Evolutionary conservation across 2,113 vertebrate genomes (phyloP).

Genomic region (Nyctereutes procyonoides): DNA sequence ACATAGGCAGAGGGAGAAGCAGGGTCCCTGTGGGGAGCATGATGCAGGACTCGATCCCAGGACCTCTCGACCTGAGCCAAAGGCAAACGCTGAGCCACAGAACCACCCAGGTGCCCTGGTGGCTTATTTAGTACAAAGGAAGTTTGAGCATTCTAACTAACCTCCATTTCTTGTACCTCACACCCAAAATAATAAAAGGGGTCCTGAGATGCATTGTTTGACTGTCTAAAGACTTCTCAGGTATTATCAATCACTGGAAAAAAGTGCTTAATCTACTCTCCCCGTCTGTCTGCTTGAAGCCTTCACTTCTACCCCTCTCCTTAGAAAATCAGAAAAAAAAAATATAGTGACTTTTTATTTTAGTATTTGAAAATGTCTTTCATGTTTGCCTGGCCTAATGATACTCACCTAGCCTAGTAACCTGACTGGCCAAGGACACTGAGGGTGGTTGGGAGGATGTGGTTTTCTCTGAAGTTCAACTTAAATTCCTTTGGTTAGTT

Average conservation of each 20-base stretch:
- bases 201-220: not conserved
- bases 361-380: not conserved
- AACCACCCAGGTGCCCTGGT: not conserved
- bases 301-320: not conserved
- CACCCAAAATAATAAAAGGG: not conserved
- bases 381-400: not conserved
- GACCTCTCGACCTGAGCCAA: too few species aligned
- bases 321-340: not conserved
- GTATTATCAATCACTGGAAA: not conserved
- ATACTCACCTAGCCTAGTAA: not conserved
- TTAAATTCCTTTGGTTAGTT: not conserved
- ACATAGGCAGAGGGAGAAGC: too few species aligned
- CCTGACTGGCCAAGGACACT: not conserved
- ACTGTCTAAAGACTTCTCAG: not conserved
- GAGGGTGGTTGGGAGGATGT: not conserved
- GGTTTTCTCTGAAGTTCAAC: not conserved
- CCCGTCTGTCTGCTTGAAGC: not conserved
- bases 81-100: too few species aligned
- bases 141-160: not conserved
- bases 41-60: too few species aligned
- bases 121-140: not conserved
- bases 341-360: not conserved
- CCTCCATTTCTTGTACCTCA: not conserved
- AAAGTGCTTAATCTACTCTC: not conserved
- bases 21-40: too few species aligned